Percentiles rank a stretch among this genome's conserved stretches.
phyloP scores from a whole-genome alignment of 2,113 vertebrate genomes.

The Melierax canorus region DNA sequence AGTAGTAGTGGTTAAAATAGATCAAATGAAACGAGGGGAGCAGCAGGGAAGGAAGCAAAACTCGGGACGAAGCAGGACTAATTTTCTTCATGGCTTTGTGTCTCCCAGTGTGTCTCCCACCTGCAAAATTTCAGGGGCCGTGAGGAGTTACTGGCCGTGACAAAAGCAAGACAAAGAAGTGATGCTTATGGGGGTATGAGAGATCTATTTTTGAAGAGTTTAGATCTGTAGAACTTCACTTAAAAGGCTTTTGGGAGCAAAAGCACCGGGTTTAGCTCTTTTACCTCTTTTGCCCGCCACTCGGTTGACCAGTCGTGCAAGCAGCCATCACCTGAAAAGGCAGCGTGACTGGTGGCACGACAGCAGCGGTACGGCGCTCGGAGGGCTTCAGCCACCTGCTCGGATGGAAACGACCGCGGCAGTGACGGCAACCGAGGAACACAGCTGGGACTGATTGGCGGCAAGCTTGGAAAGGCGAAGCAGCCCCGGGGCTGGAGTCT shows the following conservation, averaged over 20 bases:
- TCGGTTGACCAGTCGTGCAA: rapidly evolving
- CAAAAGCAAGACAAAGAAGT: background rate
- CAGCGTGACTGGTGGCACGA: background rate
- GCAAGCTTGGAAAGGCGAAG: background rate
- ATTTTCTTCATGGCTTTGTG: background rate
- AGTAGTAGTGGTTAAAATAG: background rate
- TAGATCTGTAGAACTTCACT: background rate
- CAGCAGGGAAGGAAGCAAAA: background rate
- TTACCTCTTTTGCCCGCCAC: background rate
- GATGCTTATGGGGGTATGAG: background rate
- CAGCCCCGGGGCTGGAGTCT: conserved; percentile 13
- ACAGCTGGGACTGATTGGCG: background rate
- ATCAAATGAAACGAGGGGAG: background rate
- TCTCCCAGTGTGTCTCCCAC: background rate
- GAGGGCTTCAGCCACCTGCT: background rate
- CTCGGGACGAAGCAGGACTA: background rate
- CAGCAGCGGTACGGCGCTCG: rapidly evolving
- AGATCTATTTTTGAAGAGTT: background rate
- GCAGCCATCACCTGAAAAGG: background rate
- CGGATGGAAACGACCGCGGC: rapidly evolving
- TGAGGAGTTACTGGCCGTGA: background rate
- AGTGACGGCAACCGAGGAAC: rapidly evolving
- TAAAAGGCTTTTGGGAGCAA: background rate
- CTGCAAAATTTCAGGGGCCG: background rate
- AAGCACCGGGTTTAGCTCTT: background rate